These are phyloP conservation scores for Stegana nigrithorax DNA, from an alignment of 2,888 invertebrate species.

Conservation along the genomic window DNA sequence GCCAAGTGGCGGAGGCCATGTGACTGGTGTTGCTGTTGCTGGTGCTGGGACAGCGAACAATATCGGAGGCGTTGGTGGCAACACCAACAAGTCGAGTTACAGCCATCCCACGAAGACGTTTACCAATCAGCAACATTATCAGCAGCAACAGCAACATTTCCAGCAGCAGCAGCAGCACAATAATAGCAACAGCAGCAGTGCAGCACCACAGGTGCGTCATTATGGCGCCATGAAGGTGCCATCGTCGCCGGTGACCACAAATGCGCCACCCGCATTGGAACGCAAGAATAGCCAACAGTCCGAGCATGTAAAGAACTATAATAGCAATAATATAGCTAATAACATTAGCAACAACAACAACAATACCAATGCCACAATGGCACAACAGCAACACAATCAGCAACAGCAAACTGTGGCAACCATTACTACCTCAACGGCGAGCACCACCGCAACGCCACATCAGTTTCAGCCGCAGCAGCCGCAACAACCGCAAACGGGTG, in stretches of 20 bases:
- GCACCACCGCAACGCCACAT: conserved; percentile 67
- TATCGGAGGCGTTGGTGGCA: conserved; percentile 11
- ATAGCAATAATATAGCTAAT: conserved; percentile 17
- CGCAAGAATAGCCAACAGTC: conserved; percentile 66
- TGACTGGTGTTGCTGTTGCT: conserved; percentile 21
- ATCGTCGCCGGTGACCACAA: conserved; percentile 69
- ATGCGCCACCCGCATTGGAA: conserved; percentile 68
- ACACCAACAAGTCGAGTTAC: conserved; percentile 38
- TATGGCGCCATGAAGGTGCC: conserved; percentile 66
- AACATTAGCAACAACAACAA: conserved; percentile 16
- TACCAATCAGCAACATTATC: conserved; percentile 62
- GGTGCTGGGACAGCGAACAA: background rate
- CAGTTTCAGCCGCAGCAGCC: conserved; percentile 46
- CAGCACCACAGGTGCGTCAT: conserved; percentile 63
- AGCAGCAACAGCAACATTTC: conserved; percentile 54
- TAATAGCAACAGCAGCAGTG: conserved; percentile 57
- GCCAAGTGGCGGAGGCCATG: conserved; percentile 36
- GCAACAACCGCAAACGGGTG: conserved; percentile 29
- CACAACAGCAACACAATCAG: conserved; percentile 46
- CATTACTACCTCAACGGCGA: conserved; percentile 69
- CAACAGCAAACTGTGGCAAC: conserved; percentile 63
- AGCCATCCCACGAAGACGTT: conserved; percentile 55
- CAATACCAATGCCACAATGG: conserved; percentile 10
- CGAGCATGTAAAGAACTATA: conserved; percentile 50
- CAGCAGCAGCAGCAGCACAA: conserved; percentile 37